phyloP scores from a whole-genome alignment of 2,888 invertebrate species.

The Gisinianus flammeolus region DNA sequence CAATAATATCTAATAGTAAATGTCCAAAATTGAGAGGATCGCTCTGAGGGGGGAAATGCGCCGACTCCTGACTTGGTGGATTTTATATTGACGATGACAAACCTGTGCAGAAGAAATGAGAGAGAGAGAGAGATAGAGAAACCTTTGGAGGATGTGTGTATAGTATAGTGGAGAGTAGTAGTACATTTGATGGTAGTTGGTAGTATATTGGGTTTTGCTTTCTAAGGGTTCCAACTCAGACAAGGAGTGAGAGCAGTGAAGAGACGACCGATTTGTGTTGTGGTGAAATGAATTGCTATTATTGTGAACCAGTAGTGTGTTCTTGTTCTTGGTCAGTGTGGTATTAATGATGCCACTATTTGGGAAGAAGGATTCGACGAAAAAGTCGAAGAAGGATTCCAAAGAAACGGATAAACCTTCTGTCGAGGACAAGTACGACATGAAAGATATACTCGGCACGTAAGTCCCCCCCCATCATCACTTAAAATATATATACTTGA shows the following conservation, averaged over 20 bases:
- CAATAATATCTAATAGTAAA: too few species aligned
- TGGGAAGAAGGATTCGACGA: conserved; percentile 85
- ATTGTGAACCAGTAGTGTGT: conserved; percentile 25
- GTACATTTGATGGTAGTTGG: too few species aligned
- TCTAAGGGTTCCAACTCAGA: not conserved
- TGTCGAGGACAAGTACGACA: conserved; percentile 87
- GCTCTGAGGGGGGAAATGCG: conserved; percentile 20
- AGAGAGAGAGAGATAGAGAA: too few species aligned
- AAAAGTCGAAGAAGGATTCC: conserved; percentile 82
- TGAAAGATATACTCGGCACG: conserved; percentile 91
- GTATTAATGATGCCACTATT: conserved; percentile 78
- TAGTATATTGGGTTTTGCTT: not conserved
- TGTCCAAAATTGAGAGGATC: too few species aligned
- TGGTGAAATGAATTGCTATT: conserved; percentile 22
- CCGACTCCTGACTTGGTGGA: conserved; percentile 33
- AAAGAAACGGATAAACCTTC: conserved; percentile 77
- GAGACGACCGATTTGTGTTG: conserved; percentile 1
- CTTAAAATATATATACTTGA: conserved; percentile 11
- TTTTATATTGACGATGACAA: conserved; percentile 33
- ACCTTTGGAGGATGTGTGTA: too few species aligned
- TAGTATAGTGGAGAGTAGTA: too few species aligned
- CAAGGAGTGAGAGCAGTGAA: conserved; percentile 29
- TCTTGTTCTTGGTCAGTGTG: conserved; percentile 15
- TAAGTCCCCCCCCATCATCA: too few species aligned
- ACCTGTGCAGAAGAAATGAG: conserved; percentile 41